Evolutionary conservation across 2,797 vertebrate genomes (phyloP).

Genomic region (Premnoplex brunnescens): DNA sequence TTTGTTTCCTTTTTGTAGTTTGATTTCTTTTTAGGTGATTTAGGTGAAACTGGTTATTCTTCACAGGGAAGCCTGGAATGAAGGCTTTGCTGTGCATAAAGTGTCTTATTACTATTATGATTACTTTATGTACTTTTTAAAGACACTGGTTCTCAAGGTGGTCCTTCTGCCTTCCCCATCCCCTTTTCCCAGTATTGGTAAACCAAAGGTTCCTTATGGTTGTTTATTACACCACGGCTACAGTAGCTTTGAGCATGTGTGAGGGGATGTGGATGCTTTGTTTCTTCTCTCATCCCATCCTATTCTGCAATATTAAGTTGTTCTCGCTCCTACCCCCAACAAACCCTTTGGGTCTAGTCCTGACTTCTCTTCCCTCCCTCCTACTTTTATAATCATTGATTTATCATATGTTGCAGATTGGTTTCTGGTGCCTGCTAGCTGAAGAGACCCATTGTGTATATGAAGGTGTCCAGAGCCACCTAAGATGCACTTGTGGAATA

Average conservation of each 20-base stretch:
- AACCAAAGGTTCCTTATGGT: not conserved
- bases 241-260: not conserved
- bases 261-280: not conserved
- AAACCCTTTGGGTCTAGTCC: not conserved
- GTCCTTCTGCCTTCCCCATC: not conserved
- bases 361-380: not conserved
- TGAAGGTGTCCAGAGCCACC: not conserved
- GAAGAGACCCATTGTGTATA: not conserved
- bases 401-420: not conserved
- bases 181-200: not conserved
- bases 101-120: not conserved
- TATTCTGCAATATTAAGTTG: not conserved
- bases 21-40: not conserved
- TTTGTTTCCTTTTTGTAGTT: not conserved
- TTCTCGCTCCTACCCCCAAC: not conserved
- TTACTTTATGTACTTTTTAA: not conserved
- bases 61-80: not conserved
- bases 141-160: not conserved
- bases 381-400: not conserved
- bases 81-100: not conserved
- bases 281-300: not conserved
- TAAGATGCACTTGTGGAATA: not conserved
- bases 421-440: not conserved
- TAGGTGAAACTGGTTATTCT: not conserved
- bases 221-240: not conserved